Conservation (phyloP, 2,797 vertebrate genomes). For the Helicolenus hilgendorfi region DNA sequence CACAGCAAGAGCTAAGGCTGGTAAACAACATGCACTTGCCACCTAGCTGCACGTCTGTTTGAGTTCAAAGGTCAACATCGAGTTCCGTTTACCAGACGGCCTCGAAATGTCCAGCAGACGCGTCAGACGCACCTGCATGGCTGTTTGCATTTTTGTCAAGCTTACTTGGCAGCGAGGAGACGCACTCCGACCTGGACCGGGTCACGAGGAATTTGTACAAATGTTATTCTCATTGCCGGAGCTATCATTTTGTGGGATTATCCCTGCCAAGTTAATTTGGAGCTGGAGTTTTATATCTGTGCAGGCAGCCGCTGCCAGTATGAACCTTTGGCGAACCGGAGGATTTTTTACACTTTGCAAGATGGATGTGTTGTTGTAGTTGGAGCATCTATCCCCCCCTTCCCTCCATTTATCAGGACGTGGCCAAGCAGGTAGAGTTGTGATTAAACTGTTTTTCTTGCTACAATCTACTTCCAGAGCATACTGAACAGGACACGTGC, state of each 20-base stretch:
- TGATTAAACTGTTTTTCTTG: slow-evolving; percentile 65
- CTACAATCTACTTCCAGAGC: slow-evolving; percentile 51
- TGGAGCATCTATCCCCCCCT: slow-evolving; percentile 32
- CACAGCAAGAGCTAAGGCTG: slow-evolving; percentile 10
- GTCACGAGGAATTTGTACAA: slow-evolving; percentile 58
- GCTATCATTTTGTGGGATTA: slow-evolving; percentile 70
- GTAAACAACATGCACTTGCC: slow-evolving; percentile 42
- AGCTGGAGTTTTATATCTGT: slow-evolving; percentile 64
- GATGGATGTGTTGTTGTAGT: slow-evolving; percentile 70
- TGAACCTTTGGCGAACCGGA: slow-evolving; percentile 48
- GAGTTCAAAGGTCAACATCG: slow-evolving; percentile 72
- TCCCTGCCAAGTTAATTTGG: slow-evolving; percentile 69
- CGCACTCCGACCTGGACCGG: slow-evolving; percentile 21
- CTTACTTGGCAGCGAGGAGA: slow-evolving; percentile 15
- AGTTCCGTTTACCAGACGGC: slow-evolving; percentile 70
- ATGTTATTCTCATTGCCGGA: slow-evolving; percentile 60
- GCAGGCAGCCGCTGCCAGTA: slow-evolving; percentile 52
- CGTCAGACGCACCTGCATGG: slow-evolving; percentile 58
- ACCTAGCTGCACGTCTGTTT: slow-evolving; percentile 14
- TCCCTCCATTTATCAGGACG: slow-evolving; percentile 61
- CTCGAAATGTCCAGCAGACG: slow-evolving; percentile 58
- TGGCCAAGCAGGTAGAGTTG: slow-evolving; percentile 67
- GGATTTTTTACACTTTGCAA: slow-evolving; percentile 52
- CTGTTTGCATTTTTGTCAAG: slow-evolving; percentile 38
- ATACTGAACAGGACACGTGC: slow-evolving; percentile 45